phyloP scores from a whole-genome alignment of 2,797 vertebrate genomes.

The Gadopsis bispinosus region DNA sequence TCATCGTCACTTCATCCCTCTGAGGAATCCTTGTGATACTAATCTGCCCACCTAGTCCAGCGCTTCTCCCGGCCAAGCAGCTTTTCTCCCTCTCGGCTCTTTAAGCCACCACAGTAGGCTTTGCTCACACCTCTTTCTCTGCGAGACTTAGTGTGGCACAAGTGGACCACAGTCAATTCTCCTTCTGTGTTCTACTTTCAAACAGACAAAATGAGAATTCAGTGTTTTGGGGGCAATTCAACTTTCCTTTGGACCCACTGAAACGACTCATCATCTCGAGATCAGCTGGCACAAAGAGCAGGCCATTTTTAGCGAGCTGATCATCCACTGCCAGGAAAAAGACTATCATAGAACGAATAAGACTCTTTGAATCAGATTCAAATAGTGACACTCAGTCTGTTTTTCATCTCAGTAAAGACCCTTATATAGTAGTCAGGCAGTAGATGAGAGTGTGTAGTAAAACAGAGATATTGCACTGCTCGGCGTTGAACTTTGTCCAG shows the following conservation, averaged over 20 bases:
- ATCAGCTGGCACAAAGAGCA: slow-evolving; percentile 72
- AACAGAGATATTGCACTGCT: slow-evolving; percentile 74
- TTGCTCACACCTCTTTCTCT: slow-evolving; percentile 65
- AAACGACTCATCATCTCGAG: slow-evolving; percentile 69
- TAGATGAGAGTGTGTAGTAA: slow-evolving; percentile 70
- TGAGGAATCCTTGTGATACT: slow-evolving; percentile 68
- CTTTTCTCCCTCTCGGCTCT: slow-evolving; percentile 54
- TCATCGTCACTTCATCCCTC: slow-evolving; percentile 76
- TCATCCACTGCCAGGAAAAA: slow-evolving; percentile 78
- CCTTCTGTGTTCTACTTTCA: slow-evolving; percentile 60
- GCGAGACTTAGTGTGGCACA: slow-evolving; percentile 46
- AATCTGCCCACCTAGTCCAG: slow-evolving; percentile 70
- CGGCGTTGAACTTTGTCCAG: slow-evolving; percentile 72
- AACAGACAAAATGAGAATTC: slow-evolving; percentile 67
- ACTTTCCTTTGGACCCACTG: slow-evolving; percentile 72
- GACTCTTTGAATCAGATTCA: slow-evolving; percentile 72
- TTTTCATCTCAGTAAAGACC: slow-evolving; percentile 74
- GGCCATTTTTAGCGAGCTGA: slow-evolving; percentile 65
- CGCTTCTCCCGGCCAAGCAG: slow-evolving; percentile 61
- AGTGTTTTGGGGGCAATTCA: slow-evolving; percentile 74
- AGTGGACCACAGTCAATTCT: slow-evolving; percentile 50
- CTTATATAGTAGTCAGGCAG: slow-evolving; percentile 67
- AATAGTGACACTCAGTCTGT: slow-evolving; percentile 68
- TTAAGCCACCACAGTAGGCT: slow-evolving; percentile 52
- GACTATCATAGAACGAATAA: slow-evolving; percentile 73